Conservation (phyloP, 1,140 invertebrate species). For the Ganaspis sp. region DNA sequence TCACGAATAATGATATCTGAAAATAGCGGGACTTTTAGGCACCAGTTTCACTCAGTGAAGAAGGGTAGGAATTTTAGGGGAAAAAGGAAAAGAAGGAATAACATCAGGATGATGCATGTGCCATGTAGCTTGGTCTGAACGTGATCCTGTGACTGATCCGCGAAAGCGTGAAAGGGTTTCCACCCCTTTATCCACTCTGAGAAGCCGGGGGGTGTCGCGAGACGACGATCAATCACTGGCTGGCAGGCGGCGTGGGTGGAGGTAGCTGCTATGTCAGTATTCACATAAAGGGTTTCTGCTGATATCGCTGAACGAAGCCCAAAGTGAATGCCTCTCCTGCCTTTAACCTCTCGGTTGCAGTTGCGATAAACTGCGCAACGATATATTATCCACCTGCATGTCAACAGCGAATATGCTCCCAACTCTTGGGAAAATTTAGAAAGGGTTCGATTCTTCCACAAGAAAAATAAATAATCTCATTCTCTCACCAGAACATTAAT, state of each 20-base stretch:
- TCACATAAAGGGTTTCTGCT: constrained; percentile 51
- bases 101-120: constrained; percentile 66
- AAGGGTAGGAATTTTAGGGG: neutral
- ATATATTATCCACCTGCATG: constrained; percentile 25
- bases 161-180: constrained; percentile 70
- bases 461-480: neutral
- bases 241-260: constrained; percentile 4
- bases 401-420: neutral
- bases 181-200: constrained; percentile 69
- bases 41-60: neutral
- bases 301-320: constrained; percentile 47
- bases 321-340: constrained; percentile 16
- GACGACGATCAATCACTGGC: constrained; percentile 72
- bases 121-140: constrained; percentile 57
- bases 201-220: constrained; percentile 66
- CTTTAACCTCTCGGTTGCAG: constrained; percentile 21
- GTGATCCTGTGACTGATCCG: constrained; percentile 69
- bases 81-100: constrained; percentile 42
- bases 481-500: too few species aligned
- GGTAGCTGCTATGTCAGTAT: constrained; percentile 38
- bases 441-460: neutral
- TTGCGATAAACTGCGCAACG: constrained; percentile 31
- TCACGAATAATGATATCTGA: too few species aligned
- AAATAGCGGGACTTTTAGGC: too few species aligned
- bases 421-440: neutral